Conservation (phyloP, 1,140 invertebrate species). For the Papilio polyxenes region DNA sequence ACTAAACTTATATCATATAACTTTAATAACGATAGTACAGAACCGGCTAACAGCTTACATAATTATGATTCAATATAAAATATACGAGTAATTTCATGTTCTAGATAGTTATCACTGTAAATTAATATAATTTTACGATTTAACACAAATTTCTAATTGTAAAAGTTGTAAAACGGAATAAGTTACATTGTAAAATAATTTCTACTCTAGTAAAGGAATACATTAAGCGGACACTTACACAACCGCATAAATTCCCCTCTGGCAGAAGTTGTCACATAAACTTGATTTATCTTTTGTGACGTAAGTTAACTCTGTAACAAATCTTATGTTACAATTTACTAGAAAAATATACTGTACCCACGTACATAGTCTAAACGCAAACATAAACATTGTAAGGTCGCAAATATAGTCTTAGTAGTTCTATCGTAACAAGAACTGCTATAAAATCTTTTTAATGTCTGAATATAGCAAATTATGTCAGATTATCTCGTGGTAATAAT, state of each 20-base stretch:
- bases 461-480: too few species aligned
- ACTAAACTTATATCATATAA: neutral
- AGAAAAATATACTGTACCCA: slow-evolving; percentile 56
- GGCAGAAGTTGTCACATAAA: slow-evolving; percentile 76
- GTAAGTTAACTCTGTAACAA: slow-evolving; percentile 69
- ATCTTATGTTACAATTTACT: slow-evolving; percentile 63
- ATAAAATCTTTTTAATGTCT: neutral
- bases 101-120: neutral
- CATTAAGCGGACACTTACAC: slow-evolving; percentile 60
- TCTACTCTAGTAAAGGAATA: slow-evolving; percentile 59
- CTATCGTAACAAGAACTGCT: neutral
- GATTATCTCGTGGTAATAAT: neutral
- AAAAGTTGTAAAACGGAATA: neutral
- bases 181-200: slow-evolving; percentile 43
- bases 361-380: slow-evolving; percentile 21
- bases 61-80: neutral
- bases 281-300: slow-evolving; percentile 77
- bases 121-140: neutral
- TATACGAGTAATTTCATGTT: neutral
- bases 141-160: slow-evolving; percentile 4
- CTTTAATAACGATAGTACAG: neutral
- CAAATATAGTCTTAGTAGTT: neutral
- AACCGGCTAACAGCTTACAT: neutral
- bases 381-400: slow-evolving; percentile 19
- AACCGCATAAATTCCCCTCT: slow-evolving; percentile 71